A percentile compares a stretch with the other conserved stretches of the same genome.
phyloP scores from a whole-genome alignment of 2,888 invertebrate genomes.

The Metellina segmentata region DNA sequence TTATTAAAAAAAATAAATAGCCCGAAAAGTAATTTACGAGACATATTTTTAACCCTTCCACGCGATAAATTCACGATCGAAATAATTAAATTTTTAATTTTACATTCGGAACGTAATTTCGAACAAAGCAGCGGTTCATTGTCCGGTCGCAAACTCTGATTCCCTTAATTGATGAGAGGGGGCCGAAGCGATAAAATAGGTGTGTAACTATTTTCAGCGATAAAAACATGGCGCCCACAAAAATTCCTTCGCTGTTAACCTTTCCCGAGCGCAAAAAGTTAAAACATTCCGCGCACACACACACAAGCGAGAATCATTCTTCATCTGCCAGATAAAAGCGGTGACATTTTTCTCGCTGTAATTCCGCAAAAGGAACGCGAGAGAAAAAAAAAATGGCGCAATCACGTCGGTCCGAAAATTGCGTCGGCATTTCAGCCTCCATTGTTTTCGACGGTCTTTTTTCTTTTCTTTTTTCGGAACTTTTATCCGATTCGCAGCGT shows the following conservation, averaged over 20 bases:
- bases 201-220: constrained; percentile 21
- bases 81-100: no score
- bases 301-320: constrained; percentile 42
- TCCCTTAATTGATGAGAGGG: constrained; percentile 31
- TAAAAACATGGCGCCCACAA: constrained; percentile 23
- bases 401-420: constrained; percentile 35
- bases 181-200: constrained; percentile 22
- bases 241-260: constrained; percentile 26
- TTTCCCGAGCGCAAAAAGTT: constrained; percentile 31
- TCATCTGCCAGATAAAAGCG: constrained; percentile 62
- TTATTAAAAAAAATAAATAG: no score
- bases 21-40: no score
- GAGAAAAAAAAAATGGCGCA: not conserved
- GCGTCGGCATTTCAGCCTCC: constrained; percentile 21
- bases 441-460: constrained; percentile 28
- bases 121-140: no score
- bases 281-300: constrained; percentile 6
- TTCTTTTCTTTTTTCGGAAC: constrained; percentile 1
- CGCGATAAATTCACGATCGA: no score
- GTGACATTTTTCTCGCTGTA: constrained; percentile 59
- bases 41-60: no score
- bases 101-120: no score
- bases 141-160: constrained; percentile 2
- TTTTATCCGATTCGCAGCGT: constrained; percentile 40
- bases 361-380: constrained; percentile 10